Evolutionary conservation across 2,888 invertebrate species (phyloP).

Genomic region (Zaprionus obscuricornis): DNA sequence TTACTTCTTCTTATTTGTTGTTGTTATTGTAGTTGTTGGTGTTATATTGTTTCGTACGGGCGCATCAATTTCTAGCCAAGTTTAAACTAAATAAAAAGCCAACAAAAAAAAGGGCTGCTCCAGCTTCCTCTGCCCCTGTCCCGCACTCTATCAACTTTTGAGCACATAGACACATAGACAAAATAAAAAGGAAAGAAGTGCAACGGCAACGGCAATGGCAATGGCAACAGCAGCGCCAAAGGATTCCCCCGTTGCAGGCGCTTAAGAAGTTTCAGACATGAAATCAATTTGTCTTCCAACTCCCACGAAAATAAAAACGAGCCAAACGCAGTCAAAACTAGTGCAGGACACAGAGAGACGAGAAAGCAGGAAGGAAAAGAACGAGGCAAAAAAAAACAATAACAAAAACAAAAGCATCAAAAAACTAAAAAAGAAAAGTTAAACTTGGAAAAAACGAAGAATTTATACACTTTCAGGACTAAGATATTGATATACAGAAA

Average conservation of each 20-base stretch:
- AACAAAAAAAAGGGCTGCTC: constrained; percentile 10
- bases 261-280: constrained; percentile 79
- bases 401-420: too few relatives aligned
- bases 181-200: constrained; percentile 22
- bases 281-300: constrained; percentile 80
- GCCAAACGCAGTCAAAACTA: constrained; percentile 31
- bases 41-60: constrained; percentile 63
- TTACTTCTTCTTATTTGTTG: constrained; percentile 11
- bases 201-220: too few relatives aligned
- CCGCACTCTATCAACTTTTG: constrained; percentile 57
- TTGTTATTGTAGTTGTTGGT: constrained; percentile 10
- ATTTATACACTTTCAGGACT: too few relatives aligned
- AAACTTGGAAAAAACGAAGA: too few relatives aligned
- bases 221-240: constrained; percentile 32
- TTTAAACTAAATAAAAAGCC: constrained; percentile 54
- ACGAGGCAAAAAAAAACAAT: too few relatives aligned
- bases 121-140: too few relatives aligned
- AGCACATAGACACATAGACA: constrained; percentile 29
- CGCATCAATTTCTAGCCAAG: constrained; percentile 74
- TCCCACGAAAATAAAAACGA: constrained; percentile 70
- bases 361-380: constrained; percentile 11
- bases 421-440: too few relatives aligned
- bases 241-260: constrained; percentile 69
- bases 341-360: constrained; percentile 9
- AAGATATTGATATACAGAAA: too few relatives aligned